Percentiles rank a stretch among this genome's conserved stretches.
Evolutionary conservation across 2,797 vertebrate species (phyloP).

Genomic region (Clarias laeviceps): DNA sequence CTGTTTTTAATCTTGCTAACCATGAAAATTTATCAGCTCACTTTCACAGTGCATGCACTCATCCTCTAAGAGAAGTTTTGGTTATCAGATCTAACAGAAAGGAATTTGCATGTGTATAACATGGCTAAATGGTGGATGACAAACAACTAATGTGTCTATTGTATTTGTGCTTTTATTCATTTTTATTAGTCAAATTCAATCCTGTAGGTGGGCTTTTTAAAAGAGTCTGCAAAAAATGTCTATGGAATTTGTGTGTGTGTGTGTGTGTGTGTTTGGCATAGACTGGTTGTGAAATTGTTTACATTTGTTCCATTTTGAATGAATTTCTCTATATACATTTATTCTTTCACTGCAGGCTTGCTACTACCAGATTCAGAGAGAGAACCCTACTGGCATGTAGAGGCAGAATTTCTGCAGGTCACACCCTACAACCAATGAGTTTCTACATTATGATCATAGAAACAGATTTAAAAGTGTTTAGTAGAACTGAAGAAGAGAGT

Average conservation of each 20-base stretch:
- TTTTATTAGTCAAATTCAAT: background rate
- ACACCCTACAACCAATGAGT: background rate
- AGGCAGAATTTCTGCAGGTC: background rate
- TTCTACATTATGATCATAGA: background rate
- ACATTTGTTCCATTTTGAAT: background rate
- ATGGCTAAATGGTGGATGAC: background rate
- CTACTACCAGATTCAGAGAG: constrained; percentile 93
- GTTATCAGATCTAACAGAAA: background rate
- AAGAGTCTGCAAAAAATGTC: background rate
- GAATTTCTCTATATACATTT: background rate
- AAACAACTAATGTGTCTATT: background rate
- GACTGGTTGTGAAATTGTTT: background rate
- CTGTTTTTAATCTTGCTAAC: background rate
- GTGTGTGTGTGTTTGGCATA: background rate
- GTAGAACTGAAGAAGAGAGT: background rate
- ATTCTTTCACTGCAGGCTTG: constrained; percentile 81
- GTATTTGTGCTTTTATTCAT: background rate
- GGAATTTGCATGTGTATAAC: background rate
- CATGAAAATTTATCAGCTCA: background rate
- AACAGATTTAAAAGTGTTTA: background rate
- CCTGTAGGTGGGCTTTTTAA: background rate
- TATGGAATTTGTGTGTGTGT: background rate
- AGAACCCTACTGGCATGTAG: constrained; percentile 74
- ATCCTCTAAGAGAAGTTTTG: background rate
- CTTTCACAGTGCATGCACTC: background rate